A percentile compares a stretch with the other conserved stretches of the same genome.
phyloP scores from a whole-genome alignment of 1,140 invertebrate genomes.

The Forficula auricularia region DNA sequence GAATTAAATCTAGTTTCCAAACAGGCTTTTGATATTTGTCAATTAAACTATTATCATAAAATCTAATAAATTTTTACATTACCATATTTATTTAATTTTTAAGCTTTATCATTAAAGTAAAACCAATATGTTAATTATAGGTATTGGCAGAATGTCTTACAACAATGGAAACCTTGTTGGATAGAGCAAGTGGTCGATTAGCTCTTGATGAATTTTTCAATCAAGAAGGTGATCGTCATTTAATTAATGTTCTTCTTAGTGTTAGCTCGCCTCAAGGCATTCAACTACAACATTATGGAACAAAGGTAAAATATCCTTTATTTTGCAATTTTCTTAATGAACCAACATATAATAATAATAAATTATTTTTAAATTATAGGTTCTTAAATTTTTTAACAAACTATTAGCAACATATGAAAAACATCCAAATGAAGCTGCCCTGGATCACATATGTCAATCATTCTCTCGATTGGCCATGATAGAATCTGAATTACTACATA shows the following conservation, averaged over 20 bases:
- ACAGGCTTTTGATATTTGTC: too few relatives aligned
- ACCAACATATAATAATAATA: neutral
- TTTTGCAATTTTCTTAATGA: slow-evolving; percentile 6
- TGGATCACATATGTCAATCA: slow-evolving; percentile 49
- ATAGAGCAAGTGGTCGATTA: slow-evolving; percentile 55
- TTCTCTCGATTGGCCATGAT: slow-evolving; percentile 46
- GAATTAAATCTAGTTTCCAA: too few relatives aligned
- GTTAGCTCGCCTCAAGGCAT: slow-evolving; percentile 47
- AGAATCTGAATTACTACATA: slow-evolving; percentile 42
- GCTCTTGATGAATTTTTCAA: slow-evolving; percentile 69
- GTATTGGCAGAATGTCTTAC: slow-evolving; percentile 44
- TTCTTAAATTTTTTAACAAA: slow-evolving; percentile 3
- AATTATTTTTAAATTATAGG: slow-evolving; percentile 1
- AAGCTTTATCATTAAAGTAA: too few relatives aligned
- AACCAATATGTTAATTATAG: too few relatives aligned
- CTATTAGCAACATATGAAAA: slow-evolving; percentile 28
- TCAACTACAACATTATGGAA: slow-evolving; percentile 42
- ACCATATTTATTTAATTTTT: too few relatives aligned
- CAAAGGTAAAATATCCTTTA: slow-evolving; percentile 32
- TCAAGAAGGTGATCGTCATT: slow-evolving; percentile 34
- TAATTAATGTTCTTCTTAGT: slow-evolving; percentile 55
- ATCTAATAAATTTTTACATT: too few relatives aligned
- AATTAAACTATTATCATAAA: too few relatives aligned
- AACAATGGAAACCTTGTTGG: slow-evolving; percentile 63
- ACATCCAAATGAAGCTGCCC: slow-evolving; percentile 35